A percentile compares a stretch with the other conserved stretches of the same genome.
These are phyloP conservation scores for Percopsis transmontana DNA, from an alignment of 2,113 vertebrate species.

Conservation along the genomic window DNA sequence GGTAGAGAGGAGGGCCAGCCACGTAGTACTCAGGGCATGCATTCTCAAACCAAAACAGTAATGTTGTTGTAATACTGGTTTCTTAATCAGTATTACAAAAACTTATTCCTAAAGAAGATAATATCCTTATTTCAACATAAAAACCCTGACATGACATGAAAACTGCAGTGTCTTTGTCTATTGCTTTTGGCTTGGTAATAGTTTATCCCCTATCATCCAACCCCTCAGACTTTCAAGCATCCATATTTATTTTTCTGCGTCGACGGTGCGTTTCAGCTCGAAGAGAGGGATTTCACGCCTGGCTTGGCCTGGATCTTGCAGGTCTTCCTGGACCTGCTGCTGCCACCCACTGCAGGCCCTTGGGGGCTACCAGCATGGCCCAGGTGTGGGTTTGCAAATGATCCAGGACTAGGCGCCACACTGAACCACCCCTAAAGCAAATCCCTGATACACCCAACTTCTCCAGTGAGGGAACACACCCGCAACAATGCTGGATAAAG, in stretches of 20 bases:
- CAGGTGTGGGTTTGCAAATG: conserved; percentile 67
- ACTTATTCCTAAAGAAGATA: too few relatives aligned
- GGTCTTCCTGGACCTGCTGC: conserved; percentile 37
- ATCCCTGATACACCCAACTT: conserved; percentile 1
- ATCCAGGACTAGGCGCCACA: conserved; percentile 72
- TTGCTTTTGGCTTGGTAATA: conserved; percentile 7
- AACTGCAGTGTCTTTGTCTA: conserved; percentile 13
- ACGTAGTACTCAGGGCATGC: too few relatives aligned
- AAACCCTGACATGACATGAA: background rate
- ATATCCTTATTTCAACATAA: background rate
- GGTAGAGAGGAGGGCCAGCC: too few relatives aligned
- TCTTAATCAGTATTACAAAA: too few relatives aligned
- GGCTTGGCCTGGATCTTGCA: conserved; percentile 63
- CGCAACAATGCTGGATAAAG: background rate
- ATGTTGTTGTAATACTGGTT: too few relatives aligned
- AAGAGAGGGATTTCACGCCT: conserved; percentile 64
- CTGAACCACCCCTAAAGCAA: conserved; percentile 34
- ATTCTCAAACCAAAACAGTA: too few relatives aligned
- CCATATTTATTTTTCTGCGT: conserved; percentile 62
- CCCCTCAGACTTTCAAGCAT: conserved; percentile 34
- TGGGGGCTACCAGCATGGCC: conserved; percentile 72
- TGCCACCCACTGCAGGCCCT: conserved; percentile 65
- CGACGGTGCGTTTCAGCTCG: conserved; percentile 46
- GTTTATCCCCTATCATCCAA: conserved; percentile 31
- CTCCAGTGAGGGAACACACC: background rate